phyloP scores from a whole-genome alignment of 2,888 invertebrate species.

The Lycaena phlaeas region DNA sequence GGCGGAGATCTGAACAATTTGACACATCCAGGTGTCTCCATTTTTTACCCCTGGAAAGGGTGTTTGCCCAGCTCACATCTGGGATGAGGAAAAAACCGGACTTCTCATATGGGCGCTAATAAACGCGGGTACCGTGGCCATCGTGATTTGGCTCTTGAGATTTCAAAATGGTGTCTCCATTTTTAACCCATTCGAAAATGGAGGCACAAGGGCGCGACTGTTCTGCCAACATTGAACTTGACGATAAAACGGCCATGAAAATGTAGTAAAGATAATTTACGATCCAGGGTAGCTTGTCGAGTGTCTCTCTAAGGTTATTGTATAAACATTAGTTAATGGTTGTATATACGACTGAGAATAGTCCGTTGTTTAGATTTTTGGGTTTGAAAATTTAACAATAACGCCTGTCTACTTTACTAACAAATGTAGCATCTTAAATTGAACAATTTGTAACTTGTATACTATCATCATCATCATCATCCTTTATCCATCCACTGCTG shows the following conservation, averaged over 20 bases:
- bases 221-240: conserved; percentile 65
- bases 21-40: conserved; percentile 70
- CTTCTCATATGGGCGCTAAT: conserved; percentile 66
- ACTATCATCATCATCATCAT: too few relatives aligned
- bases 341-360: too few relatives aligned
- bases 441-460: too few relatives aligned
- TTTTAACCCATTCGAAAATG: neutral
- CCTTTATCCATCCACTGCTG: too few relatives aligned
- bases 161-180: too few relatives aligned
- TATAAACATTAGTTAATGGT: conserved; percentile 1
- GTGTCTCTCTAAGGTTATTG: conserved; percentile 10
- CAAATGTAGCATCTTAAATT: too few relatives aligned
- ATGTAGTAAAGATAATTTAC: conserved; percentile 57
- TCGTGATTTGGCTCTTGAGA: neutral
- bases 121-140: conserved; percentile 31
- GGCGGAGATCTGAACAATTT: conserved; percentile 66
- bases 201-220: conserved; percentile 42
- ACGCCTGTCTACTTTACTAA: too few relatives aligned
- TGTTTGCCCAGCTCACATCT: conserved; percentile 62
- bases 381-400: too few relatives aligned
- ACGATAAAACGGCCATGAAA: conserved; percentile 61
- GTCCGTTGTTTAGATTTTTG: too few relatives aligned
- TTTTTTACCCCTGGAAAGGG: conserved; percentile 53
- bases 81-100: conserved; percentile 66
- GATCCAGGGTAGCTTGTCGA: conserved; percentile 43